A percentile compares a stretch with the other conserved stretches of the same genome.
Evolutionary conservation across 2,113 vertebrate genomes (phyloP).

Genomic region (Junco hyemalis): DNA sequence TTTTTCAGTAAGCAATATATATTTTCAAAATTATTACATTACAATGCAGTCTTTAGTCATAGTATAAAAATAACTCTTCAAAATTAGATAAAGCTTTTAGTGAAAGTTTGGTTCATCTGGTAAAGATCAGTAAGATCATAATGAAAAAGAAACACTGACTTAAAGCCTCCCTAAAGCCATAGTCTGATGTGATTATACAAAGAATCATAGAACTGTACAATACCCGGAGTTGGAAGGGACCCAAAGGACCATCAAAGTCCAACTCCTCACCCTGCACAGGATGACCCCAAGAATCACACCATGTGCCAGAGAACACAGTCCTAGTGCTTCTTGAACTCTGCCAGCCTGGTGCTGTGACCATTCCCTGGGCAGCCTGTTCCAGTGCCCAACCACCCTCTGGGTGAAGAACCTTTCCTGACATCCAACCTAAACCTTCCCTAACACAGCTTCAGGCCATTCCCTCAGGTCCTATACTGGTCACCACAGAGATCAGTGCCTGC

Average conservation of each 20-base stretch:
- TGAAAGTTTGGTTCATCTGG: constrained; percentile 20
- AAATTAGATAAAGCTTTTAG: constrained; percentile 21
- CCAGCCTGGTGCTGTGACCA: not conserved
- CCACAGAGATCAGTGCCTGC: not conserved
- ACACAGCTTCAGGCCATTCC: not conserved
- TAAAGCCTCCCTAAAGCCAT: not conserved
- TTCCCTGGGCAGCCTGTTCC: not conserved
- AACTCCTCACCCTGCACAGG: not conserved
- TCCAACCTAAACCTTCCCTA: not conserved
- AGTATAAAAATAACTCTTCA: constrained; percentile 15
- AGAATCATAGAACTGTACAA: not conserved
- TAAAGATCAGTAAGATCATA: not conserved
- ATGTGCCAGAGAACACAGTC: not conserved
- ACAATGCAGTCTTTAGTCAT: not conserved
- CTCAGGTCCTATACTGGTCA: rapidly evolving
- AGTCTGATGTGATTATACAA: not conserved
- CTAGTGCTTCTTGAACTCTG: not conserved
- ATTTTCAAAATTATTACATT: not conserved
- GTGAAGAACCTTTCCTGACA: not conserved
- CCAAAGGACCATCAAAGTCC: not conserved
- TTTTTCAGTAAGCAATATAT: not conserved
- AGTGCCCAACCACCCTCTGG: not conserved
- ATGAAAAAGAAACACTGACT: not conserved
- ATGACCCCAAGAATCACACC: not conserved
- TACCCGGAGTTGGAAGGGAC: not conserved